Percentiles rank a stretch among this genome's conserved stretches.
phyloP scores from a whole-genome alignment of 1,140 invertebrate species.

The Ceratosolen solmsi region DNA sequence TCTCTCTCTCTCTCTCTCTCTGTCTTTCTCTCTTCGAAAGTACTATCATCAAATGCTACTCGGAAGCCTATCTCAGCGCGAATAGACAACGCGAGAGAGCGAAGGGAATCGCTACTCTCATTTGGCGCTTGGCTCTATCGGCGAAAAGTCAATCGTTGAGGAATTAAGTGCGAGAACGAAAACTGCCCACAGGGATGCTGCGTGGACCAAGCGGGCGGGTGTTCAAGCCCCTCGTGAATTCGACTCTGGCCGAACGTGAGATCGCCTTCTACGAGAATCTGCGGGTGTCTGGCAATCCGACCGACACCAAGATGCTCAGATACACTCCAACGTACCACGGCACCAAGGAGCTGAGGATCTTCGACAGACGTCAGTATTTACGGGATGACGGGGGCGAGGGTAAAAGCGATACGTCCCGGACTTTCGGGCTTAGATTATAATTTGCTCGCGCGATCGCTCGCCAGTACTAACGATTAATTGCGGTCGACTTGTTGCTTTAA shows the following conservation, averaged over 20 bases:
- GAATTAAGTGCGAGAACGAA: not conserved
- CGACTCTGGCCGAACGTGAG: slow-evolving; percentile 79
- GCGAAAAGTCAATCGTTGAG: too few species aligned
- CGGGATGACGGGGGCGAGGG: not conserved
- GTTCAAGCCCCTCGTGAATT: slow-evolving; percentile 83
- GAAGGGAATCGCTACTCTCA: not conserved
- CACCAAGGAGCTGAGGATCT: slow-evolving; percentile 75
- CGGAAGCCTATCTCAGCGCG: not conserved
- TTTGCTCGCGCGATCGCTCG: not conserved
- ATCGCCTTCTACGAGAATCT: slow-evolving; percentile 82
- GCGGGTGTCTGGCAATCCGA: slow-evolving; percentile 71
- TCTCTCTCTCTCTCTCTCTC: too few species aligned
- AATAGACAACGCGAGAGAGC: not conserved
- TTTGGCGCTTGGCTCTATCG: too few species aligned
- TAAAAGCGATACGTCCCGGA: not conserved
- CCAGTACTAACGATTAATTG: too few species aligned
- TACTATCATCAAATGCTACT: not conserved
- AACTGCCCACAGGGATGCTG: slow-evolving; percentile 76
- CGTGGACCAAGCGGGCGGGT: slow-evolving; percentile 78
- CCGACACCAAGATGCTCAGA: slow-evolving; percentile 74
- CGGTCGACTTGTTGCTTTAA: too few species aligned
- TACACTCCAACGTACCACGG: slow-evolving; percentile 80
- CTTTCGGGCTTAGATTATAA: not conserved
- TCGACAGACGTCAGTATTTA: slow-evolving; percentile 70
- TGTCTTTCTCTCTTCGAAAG: not conserved